phyloP scores from a whole-genome alignment of 2,888 invertebrate genomes.

The Diabrotica balteata region DNA sequence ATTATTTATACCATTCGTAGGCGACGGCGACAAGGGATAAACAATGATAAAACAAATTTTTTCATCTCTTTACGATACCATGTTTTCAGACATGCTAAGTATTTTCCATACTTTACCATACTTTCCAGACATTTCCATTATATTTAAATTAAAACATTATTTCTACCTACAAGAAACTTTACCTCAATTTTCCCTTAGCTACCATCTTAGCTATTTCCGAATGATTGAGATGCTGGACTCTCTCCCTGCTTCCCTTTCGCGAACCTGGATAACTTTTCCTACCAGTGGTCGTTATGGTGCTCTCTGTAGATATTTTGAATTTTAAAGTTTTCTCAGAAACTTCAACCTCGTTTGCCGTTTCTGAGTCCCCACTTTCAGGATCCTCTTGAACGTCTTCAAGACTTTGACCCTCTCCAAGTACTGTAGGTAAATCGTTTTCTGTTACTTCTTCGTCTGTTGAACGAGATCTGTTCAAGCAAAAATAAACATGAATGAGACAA shows the following conservation, averaged over 20 bases:
- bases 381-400: slow-evolving; percentile 66
- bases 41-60: too few species aligned
- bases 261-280: slow-evolving; percentile 74
- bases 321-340: slow-evolving; percentile 78
- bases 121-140: too few species aligned
- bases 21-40: too few species aligned
- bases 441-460: slow-evolving; percentile 63
- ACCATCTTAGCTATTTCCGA: slow-evolving; percentile 62
- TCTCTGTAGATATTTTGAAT: slow-evolving; percentile 78
- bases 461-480: slow-evolving; percentile 56
- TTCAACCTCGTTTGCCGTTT: slow-evolving; percentile 76
- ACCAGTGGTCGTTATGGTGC: slow-evolving; percentile 60
- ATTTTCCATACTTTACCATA: too few species aligned
- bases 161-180: neutral
- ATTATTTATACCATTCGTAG: too few species aligned
- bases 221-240: slow-evolving; percentile 59
- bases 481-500: too few species aligned
- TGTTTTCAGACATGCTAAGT: too few species aligned
- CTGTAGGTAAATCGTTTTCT: slow-evolving; percentile 54
- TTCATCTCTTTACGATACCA: too few species aligned
- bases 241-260: slow-evolving; percentile 72
- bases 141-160: too few species aligned
- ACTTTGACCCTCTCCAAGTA: slow-evolving; percentile 51
- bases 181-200: slow-evolving; percentile 59
- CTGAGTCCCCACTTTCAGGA: slow-evolving; percentile 67